phyloP scores from a whole-genome alignment of 1,140 invertebrate genomes.

The Tachypleus tridentatus region DNA sequence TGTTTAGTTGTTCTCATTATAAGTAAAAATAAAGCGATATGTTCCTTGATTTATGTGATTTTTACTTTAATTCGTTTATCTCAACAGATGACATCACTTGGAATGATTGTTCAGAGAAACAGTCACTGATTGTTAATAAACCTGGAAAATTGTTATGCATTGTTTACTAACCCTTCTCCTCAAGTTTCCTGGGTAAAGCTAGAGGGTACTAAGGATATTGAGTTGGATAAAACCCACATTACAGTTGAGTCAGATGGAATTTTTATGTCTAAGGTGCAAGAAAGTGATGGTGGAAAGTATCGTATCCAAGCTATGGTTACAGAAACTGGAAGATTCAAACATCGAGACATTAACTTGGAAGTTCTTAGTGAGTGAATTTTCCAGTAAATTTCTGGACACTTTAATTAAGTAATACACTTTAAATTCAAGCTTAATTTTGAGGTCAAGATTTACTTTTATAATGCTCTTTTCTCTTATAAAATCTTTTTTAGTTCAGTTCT shows the following conservation, averaged over 20 bases:
- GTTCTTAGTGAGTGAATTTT: slow-evolving; percentile 36
- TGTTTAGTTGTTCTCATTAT: too few relatives aligned
- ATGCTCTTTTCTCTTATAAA: too few relatives aligned
- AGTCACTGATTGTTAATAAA: slow-evolving; percentile 61
- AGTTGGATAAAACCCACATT: too few relatives aligned
- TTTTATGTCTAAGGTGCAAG: slow-evolving; percentile 58
- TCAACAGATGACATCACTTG: slow-evolving; percentile 63
- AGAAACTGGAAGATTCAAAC: slow-evolving; percentile 59
- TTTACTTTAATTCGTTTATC: too few relatives aligned
- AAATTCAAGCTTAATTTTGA: too few relatives aligned
- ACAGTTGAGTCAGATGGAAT: slow-evolving; percentile 47
- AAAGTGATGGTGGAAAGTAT: slow-evolving; percentile 73
- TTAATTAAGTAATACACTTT: too few relatives aligned
- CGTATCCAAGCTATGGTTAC: slow-evolving; percentile 68
- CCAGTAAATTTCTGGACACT: too few relatives aligned
- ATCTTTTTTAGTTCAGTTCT: too few relatives aligned
- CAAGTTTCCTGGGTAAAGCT: slow-evolving; percentile 63
- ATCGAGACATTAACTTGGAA: slow-evolving; percentile 61
- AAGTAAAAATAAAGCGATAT: too few relatives aligned
- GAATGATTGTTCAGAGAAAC: slow-evolving; percentile 67
- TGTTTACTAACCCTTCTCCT: slow-evolving; percentile 71
- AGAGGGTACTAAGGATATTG: too few relatives aligned
- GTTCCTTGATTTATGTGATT: too few relatives aligned
- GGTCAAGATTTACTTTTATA: too few relatives aligned
- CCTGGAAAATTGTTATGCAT: slow-evolving; percentile 65